phyloP scores from a whole-genome alignment of 1,140 invertebrate genomes.

The Lysiphlebus fabarum region DNA sequence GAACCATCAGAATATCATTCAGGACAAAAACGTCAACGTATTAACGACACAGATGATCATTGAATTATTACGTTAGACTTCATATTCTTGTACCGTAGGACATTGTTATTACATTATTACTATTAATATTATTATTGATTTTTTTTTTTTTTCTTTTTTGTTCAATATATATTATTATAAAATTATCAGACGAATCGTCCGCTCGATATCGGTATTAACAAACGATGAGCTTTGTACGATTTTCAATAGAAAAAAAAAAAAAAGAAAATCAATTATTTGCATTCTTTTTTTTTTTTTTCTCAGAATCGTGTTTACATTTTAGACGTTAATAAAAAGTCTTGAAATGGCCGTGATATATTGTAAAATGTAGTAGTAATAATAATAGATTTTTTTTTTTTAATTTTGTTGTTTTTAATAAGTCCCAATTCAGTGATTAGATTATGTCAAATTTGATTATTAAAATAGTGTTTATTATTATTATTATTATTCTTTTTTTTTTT shows the following conservation, averaged over 20 bases:
- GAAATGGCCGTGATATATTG: constrained; percentile 22
- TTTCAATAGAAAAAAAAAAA: background rate
- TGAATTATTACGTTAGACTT: constrained; percentile 38
- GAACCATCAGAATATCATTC: constrained; percentile 48
- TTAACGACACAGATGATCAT: constrained; percentile 51
- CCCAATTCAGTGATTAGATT: background rate
- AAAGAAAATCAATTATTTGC: background rate
- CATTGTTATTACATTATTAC: constrained; percentile 38
- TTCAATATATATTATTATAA: constrained; percentile 10
- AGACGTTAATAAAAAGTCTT: constrained; percentile 10
- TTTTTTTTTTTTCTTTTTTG: constrained; percentile 35
- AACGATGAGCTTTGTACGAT: constrained; percentile 14
- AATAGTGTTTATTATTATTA: background rate
- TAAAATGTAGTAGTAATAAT: constrained; percentile 17
- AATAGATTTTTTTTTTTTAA: constrained; percentile 10
- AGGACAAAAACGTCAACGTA: constrained; percentile 48
- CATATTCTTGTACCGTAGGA: constrained; percentile 47
- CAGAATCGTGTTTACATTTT: constrained; percentile 15
- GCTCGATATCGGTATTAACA: constrained; percentile 14
- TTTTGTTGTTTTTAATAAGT: constrained; percentile 2
- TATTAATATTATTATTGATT: no score
- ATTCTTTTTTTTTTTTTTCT: constrained; percentile 19
- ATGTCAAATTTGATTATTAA: no score
- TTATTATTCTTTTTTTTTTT: background rate
- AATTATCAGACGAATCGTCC: constrained; percentile 28